Evolutionary conservation across 2,888 invertebrate species (phyloP), one percentile per base, ranked within the genome.

Genomic region (Malthinus flaveolus): DNA sequence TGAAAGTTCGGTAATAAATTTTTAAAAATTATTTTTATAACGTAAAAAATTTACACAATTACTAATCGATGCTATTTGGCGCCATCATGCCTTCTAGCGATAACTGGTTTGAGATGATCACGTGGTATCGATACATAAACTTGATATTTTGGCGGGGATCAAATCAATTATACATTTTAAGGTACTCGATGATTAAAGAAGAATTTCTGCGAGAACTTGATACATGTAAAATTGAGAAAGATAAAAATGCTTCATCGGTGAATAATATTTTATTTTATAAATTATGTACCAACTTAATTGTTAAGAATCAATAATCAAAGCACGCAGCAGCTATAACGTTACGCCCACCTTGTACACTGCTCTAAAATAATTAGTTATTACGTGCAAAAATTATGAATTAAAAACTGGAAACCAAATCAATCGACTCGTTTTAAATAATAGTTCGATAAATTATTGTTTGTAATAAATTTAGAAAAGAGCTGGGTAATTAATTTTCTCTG

Each of bases 21-120:
- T 42, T 15, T 23, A 15, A 42, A 42, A 42, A 42, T 15, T 13
- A 42, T 42, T 42, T 13, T 23, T 15, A 42, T 42, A 42, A 42
- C n/a, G 15, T 23, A 42, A 46, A 76, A 23, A 23, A 23, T 76
- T 76, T 73, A 74, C 76, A 79, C 78, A 75, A 78, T 23, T 79
- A 75, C 75, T 75, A 72, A 71, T 76, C 76, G 75, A 75, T 75
- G 75, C 76, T 75, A 75, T 81, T 82, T 82, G 82, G 82, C 82
- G 83, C 83, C 83, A 82, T 82, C 81, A 80, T 81, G 77, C 78
- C 78, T 78, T 76, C 23, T 79, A 80, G 80, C 80, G 81, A 80
- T 79, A 79, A 81, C 80, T 80, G 75, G 71, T 68, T 69, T 71
- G 65, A 68, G 67, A 63, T 69, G 70, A 78, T 82, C 82, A 82